These are phyloP conservation scores for Condylura cristata DNA, from an alignment of 2,113 vertebrate genomes.

Conservation along the genomic window DNA sequence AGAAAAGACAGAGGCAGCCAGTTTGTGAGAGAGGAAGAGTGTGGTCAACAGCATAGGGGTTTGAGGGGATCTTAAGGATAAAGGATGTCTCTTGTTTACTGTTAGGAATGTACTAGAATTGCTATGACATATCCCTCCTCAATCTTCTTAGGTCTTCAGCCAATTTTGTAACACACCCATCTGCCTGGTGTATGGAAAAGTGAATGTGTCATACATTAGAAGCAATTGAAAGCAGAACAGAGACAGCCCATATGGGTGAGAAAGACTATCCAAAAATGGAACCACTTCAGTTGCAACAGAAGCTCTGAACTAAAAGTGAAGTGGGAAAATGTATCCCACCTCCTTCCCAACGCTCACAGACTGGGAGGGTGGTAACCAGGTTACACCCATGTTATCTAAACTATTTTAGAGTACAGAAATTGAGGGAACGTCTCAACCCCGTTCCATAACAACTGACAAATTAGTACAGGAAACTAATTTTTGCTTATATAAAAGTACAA, in stretches of 20 bases:
- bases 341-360: neutral
- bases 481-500: neutral
- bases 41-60: neutral
- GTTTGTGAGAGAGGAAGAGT: too few relatives aligned
- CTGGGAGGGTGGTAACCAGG: too few relatives aligned
- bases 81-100: neutral
- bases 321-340: neutral
- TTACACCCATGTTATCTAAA: neutral
- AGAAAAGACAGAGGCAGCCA: neutral
- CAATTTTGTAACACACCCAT: conserved; percentile 8
- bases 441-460: neutral
- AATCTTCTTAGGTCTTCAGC: neutral
- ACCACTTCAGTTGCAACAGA: neutral
- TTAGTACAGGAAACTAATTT: neutral
- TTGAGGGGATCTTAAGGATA: neutral
- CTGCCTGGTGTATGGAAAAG: neutral
- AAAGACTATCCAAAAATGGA: neutral
- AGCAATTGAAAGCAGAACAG: neutral
- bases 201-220: neutral
- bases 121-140: neutral
- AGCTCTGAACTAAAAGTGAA: neutral
- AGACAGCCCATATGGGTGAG: neutral
- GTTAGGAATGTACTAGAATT: neutral
- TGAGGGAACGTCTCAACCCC: neutral
- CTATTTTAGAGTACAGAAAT: neutral